Base-by-base conservation (phyloP, 2,888 invertebrate genomes). In the Nasonia oneida region DNA sequence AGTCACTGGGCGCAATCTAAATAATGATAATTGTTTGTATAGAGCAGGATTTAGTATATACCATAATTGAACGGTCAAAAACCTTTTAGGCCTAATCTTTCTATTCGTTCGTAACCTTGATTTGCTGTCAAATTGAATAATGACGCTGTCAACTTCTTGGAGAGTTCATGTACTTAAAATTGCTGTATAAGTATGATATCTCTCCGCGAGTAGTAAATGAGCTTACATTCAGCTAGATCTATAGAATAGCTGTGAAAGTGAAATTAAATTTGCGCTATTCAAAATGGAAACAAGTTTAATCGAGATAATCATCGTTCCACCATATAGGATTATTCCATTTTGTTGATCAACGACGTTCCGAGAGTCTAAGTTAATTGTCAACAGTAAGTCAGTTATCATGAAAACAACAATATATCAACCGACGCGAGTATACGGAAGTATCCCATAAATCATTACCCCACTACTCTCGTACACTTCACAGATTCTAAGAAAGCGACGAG, bases 121-220 rank as follows among this genome's bases (percentile, higher is more conserved):
- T 50, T 74, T 74, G 18, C 14, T 12, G 2, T 23, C 29, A 74
- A 74, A 50, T 50, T 74, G 42, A 42, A 73, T 73, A 73, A 73
- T 42, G 42, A 42, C 73, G 2, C 33, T 42, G n/a, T 15, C 73
- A 73, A 73, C n/a, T 73, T 37, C 57, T n/a, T 61, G 8, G 57
- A n/a, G 57, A n/a, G 57, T 61, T 61, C n/a, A 23, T 23, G 8
- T 10, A 61, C 15, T 61, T 61, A 18, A 47, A 61, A 8, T 61
- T 61, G 57, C 57, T 61, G 6, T 61, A 47, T 18, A 67, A 67
- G 64, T 67, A 67, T n/a, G 10, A 67, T 67, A 12, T 33, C 67
- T 23, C 14, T 67, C 6, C 33, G 33, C 3, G 15, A 12, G 12
- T n/a, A 33, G 67, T 67, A 33, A n/a, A 3, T n/a, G 12, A 67